These are phyloP conservation scores for Ctenomys sociabilis DNA, from an alignment of 2,113 vertebrate genomes.

Conservation along the genomic window DNA sequence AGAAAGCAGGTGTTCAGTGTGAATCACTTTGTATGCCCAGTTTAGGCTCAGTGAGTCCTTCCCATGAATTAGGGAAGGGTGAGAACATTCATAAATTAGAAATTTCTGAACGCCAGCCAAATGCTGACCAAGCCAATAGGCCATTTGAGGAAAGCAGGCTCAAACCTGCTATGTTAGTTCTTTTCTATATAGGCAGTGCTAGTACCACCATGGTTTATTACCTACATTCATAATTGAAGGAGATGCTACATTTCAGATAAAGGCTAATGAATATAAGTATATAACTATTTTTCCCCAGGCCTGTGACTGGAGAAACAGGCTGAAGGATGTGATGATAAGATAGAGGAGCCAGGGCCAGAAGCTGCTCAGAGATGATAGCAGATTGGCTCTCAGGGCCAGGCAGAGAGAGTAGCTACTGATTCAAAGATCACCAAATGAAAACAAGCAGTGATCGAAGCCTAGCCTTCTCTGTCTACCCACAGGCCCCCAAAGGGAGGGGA, in stretches of 20 bases:
- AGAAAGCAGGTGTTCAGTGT: background rate
- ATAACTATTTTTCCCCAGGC: background rate
- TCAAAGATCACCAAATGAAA: slow-evolving; percentile 38
- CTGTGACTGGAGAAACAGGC: slow-evolving; percentile 23
- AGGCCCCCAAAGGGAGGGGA: slow-evolving; percentile 42
- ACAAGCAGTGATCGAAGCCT: background rate
- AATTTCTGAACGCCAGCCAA: slow-evolving; percentile 19
- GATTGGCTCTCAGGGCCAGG: slow-evolving; percentile 46
- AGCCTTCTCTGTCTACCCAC: slow-evolving; percentile 51
- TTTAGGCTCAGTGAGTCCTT: background rate
- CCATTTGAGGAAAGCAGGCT: background rate
- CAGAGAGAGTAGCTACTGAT: slow-evolving; percentile 36
- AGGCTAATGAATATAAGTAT: background rate
- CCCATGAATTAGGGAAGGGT: background rate
- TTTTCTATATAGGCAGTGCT: background rate
- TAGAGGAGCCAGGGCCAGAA: background rate
- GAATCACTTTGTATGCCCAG: background rate
- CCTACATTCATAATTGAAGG: background rate
- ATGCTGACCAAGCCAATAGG: background rate
- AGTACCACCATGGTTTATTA: background rate
- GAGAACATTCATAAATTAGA: background rate
- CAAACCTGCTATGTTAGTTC: background rate
- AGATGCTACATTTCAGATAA: background rate
- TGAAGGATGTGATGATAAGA: background rate
- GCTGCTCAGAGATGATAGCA: slow-evolving; percentile 43